Conservation (phyloP, 2,888 invertebrate species). For the Leptinotarsa tumamoca region DNA sequence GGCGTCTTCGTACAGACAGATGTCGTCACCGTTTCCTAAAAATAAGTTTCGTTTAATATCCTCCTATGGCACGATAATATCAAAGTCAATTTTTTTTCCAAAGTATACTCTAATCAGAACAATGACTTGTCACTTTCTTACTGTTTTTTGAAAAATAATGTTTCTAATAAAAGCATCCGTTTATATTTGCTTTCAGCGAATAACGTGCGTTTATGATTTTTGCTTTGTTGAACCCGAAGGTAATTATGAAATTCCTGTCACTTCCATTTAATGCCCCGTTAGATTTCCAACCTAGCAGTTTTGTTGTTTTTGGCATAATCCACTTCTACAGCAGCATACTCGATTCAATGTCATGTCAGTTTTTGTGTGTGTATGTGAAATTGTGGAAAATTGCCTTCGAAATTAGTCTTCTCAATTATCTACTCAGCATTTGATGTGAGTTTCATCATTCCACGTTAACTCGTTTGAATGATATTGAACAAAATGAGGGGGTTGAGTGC, state of each 20-base stretch:
- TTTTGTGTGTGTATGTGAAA: background rate
- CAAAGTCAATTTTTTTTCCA: too few species aligned
- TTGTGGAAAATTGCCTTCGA: background rate
- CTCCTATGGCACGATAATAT: too few species aligned
- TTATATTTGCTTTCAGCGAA: background rate
- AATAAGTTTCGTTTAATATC: too few species aligned
- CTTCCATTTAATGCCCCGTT: background rate
- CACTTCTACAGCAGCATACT: background rate
- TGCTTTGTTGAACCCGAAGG: background rate
- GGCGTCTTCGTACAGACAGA: too few species aligned
- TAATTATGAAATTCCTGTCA: background rate
- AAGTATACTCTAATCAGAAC: too few species aligned
- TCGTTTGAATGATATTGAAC: too few species aligned
- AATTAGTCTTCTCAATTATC: background rate
- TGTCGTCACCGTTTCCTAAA: too few species aligned
- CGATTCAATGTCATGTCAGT: background rate
- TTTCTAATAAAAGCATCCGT: background rate
- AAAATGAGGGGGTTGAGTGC: too few species aligned
- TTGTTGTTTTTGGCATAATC: background rate
- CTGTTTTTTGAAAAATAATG: too few species aligned
- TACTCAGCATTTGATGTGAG: background rate
- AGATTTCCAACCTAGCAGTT: background rate
- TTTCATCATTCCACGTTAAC: background rate
- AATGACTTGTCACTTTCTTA: too few species aligned
- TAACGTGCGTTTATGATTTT: background rate